A percentile compares a stretch with the other conserved stretches of the same genome.
Evolutionary conservation across 2,888 invertebrate genomes (phyloP).

Genomic region (Caenorhabditis sp.): DNA sequence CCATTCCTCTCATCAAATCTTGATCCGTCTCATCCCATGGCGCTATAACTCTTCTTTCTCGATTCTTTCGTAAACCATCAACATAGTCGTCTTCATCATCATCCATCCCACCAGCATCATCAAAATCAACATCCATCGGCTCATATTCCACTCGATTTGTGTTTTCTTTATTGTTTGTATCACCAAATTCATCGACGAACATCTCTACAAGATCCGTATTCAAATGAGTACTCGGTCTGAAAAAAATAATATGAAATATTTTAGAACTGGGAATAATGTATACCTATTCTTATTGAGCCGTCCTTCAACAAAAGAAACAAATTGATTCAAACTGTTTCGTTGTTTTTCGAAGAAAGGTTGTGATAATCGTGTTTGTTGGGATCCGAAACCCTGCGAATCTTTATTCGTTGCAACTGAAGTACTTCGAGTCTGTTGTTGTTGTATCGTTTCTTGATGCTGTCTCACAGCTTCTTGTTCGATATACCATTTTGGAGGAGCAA

Average conservation of each 20-base stretch:
- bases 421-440: background rate
- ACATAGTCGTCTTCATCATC: slow-evolving; percentile 21
- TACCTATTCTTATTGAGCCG: slow-evolving; percentile 19
- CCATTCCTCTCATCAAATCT: background rate
- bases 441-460: slow-evolving; percentile 17
- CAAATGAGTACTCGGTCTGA: slow-evolving; percentile 23
- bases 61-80: slow-evolving; percentile 9
- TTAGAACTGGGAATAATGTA: too few species aligned
- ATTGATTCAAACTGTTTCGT: slow-evolving; percentile 17
- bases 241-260: background rate
- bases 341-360: slow-evolving; percentile 21
- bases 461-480: slow-evolving; percentile 31
- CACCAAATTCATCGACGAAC: slow-evolving; percentile 19
- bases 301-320: slow-evolving; percentile 31
- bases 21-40: slow-evolving; percentile 22
- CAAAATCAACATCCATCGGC: slow-evolving; percentile 8
- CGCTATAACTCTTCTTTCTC: background rate
- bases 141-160: background rate
- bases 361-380: slow-evolving; percentile 12
- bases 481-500: slow-evolving; percentile 42
- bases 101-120: slow-evolving; percentile 14
- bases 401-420: background rate
- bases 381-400: slow-evolving; percentile 26
- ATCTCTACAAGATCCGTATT: slow-evolving; percentile 24
- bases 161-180: background rate